Evolutionary conservation across 2,797 vertebrate genomes (phyloP), one percentile per base, ranked within the genome.

Genomic region (Acanthopagrus latus): DNA sequence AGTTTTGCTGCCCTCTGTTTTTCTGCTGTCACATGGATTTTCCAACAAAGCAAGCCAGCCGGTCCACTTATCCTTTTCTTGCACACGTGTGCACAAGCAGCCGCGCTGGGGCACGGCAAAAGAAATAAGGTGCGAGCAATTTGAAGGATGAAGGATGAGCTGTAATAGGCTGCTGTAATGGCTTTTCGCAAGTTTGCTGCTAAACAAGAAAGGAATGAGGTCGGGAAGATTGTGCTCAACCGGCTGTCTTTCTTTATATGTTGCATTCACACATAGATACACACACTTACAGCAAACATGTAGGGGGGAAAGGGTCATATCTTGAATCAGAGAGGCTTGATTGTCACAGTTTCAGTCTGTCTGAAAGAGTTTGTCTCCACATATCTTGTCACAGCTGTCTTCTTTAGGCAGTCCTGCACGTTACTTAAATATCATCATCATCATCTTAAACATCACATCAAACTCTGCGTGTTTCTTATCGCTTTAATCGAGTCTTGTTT

Each of bases 11-110:
- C 44, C 66, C 43, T 29, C 29, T 33, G 55, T 46, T 58, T 69
- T 74, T 78, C 64, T 86, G 64, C 71, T 81, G 66, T 80, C 47
- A 71, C 58, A 55, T 55, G 67, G 58, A 65, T 81, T 80, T 81
- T 60, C 27, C 71, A 81, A 50, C 29, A 55, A 65, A 82, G n/a
- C 68, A 4, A 44, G 18, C 54, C 1, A 0, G 41, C 52, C 52
- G 23, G 33, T 84, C 73, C 17, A 29, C 16, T 71, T 33, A 8
- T 33, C 7, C 33, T 33, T 33, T 79, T 76, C 47, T 21, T 81
- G 72, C 78, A 68, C 83, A 76, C 20, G 7, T 78, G 72, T 68
- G 79, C 77, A 72, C 77, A 72, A 47, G 33, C 74, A 38, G 43
- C 44, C 64, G 67, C 82, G 80, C 27, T 5, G 3, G 3, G 33